Base-by-base conservation (phyloP, 1,140 invertebrate species). In the Drosophila paulistorum region DNA sequence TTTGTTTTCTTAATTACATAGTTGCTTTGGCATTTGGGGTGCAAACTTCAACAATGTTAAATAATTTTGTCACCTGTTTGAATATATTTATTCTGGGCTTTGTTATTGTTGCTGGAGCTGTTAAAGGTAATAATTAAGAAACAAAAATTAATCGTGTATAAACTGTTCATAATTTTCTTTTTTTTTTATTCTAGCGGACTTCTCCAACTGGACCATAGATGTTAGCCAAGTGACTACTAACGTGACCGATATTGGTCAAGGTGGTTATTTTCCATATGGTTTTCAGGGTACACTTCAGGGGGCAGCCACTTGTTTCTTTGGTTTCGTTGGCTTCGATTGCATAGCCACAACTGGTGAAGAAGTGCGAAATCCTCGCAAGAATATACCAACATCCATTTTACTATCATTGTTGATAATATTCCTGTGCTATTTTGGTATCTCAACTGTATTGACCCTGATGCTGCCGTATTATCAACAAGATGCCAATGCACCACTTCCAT, bases 311-410 rank as follows among this genome's bases (percentile, higher is more conserved):
- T 98, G 97, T 92, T 99, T 98, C 93, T 98, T 98, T 89, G 97
- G 97, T 5, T 98, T 98, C 91, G 98, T 98, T 64, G 98, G 98
- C 17, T 99, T 98, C 91, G 97, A 99, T 90, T 97, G 97, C 70
- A 98, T 99, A 2, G 91, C 96, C 0, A 96, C 95, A 0, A 94
- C 93, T 0, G 93, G 93, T 0, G 93, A 96, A 90, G 96, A 96
- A 92, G 97, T 96, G 0, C 95, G 94, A 63, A 96, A 98, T 91
- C 97, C 98, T 0, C 96, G 96, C 71, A 95, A 94, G 80, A 96
- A 96, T 54, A 97, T 99, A 70, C 98, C 98, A 0, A 91, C 96
- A 20, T 96, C 97, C 1, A 98, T 98, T 71, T 94, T 98, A 61
- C 93, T 95, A 0, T 96, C 96, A 55, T 92, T 98, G 68, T 91